Evolutionary conservation across 2,888 invertebrate species (phyloP).

Genomic region (Alloplasta piceator): DNA sequence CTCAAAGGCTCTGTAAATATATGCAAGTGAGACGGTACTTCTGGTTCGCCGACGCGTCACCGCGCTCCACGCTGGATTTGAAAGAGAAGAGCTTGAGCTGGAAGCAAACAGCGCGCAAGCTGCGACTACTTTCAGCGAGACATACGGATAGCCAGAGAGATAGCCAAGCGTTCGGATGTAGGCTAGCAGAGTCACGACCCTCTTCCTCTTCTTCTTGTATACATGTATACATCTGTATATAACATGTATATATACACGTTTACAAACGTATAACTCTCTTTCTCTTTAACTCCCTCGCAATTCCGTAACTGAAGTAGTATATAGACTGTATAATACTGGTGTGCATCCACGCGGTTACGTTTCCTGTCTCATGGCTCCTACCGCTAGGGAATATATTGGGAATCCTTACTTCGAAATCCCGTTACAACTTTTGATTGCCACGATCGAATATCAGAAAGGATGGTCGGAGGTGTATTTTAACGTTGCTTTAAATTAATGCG

Average conservation of each 20-base stretch:
- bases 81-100: slow-evolving; percentile 65
- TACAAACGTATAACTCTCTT: slow-evolving; percentile 19
- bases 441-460: neutral
- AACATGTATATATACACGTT: neutral
- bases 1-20: slow-evolving; percentile 71
- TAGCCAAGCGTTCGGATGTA: slow-evolving; percentile 77
- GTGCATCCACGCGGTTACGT: slow-evolving; percentile 48
- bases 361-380: slow-evolving; percentile 25
- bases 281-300: slow-evolving; percentile 52
- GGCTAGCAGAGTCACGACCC: slow-evolving; percentile 82
- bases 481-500: neutral
- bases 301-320: slow-evolving; percentile 48
- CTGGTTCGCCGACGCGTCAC: slow-evolving; percentile 65
- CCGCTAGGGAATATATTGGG: slow-evolving; percentile 33
- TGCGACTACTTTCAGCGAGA: slow-evolving; percentile 54
- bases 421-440: slow-evolving; percentile 39
- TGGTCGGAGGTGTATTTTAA: neutral
- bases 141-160: slow-evolving; percentile 71
- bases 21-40: slow-evolving; percentile 73
- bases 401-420: slow-evolving; percentile 46
- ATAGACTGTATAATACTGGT: slow-evolving; percentile 23
- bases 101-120: slow-evolving; percentile 64
- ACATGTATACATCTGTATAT: slow-evolving; percentile 1
- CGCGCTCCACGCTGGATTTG: slow-evolving; percentile 63
- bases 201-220: slow-evolving; percentile 69